Base-by-base conservation (phyloP, 1,140 invertebrate species). In the Leptinotarsa defecta region DNA sequence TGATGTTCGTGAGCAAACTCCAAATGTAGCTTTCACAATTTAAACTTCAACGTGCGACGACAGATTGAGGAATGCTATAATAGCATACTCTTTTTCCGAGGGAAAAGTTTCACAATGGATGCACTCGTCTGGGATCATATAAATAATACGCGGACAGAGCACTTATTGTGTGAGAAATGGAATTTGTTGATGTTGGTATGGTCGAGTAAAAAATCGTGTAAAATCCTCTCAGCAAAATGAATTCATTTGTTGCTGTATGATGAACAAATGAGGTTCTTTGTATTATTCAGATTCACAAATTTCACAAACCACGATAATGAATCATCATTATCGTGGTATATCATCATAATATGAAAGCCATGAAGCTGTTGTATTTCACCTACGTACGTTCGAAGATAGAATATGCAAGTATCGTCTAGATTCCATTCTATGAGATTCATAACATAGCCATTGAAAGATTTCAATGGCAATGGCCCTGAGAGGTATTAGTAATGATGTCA, bases 81-180 rank as follows among this genome's bases (percentile, higher is more conserved):
- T 57, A 57, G 52, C 52, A 57, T 57, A 57, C 2, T 5, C 52
- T 57, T 57, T 57, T 57, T 57, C 52, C 52, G 52, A 57, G 52
- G 6, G n/a, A 19, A 57, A 57, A 57, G 4, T 57, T 57, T 15
- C n/a, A 15, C 52, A 57, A 57, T 57, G 52, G 52, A 57, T 57
- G 52, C 52, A n/a, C 52, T 57, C n/a, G 52, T 57, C 52, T 57
- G 17, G 13, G 52, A 57, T 57, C 52, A 57, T 57, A 57, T 57
- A 57, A 57, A 57, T 57, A 19, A 57, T 57, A 19, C 13, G 52
- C 13, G 4, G 52, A 15, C 52, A 57, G 52, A 57, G 52, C 52
- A 57, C 34, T 43, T 43, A 11, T 57, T 57, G 17, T 57, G 17
- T n/a, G 52, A 19, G 52, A 17, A 57, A 57, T 19, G 8, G 2